Percentiles rank a stretch among this genome's conserved stretches.
Evolutionary conservation across 2,797 vertebrate genomes (phyloP).

Genomic region (Delichon dasypus): DNA sequence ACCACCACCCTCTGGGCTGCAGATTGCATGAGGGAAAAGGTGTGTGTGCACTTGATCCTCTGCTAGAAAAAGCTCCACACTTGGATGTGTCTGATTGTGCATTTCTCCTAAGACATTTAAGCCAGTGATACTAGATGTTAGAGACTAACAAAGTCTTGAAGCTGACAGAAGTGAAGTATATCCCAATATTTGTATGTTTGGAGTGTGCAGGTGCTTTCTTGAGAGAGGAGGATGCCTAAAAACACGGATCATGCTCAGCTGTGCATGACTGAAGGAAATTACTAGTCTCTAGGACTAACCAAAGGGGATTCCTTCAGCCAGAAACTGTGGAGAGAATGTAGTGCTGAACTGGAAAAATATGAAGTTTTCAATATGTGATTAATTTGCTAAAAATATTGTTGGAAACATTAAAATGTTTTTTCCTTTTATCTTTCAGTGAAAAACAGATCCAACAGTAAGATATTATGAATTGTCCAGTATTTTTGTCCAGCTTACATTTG

Average conservation of each 20-base stretch:
- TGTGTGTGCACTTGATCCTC: neutral
- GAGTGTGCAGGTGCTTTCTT: neutral
- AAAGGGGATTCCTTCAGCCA: neutral
- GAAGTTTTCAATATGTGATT: conserved; percentile 32
- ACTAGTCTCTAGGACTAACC: neutral
- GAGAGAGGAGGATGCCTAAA: neutral
- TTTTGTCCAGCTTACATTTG: neutral
- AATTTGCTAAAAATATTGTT: conserved; percentile 55
- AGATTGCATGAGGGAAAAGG: neutral
- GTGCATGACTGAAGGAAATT: neutral
- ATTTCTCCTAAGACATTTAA: neutral
- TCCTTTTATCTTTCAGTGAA: conserved; percentile 30
- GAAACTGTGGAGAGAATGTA: neutral
- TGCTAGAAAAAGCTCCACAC: neutral
- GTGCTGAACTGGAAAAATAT: conserved; percentile 8
- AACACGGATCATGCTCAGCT: neutral
- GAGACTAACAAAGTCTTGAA: neutral
- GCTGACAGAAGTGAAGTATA: neutral
- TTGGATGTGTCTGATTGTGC: neutral
- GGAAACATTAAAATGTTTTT: neutral
- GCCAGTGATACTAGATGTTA: neutral
- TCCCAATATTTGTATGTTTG: neutral
- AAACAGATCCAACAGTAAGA: conserved; percentile 15
- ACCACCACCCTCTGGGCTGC: neutral
- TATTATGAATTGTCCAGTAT: neutral